phyloP scores from a whole-genome alignment of 2,113 vertebrate species.

The Engystomops pustulosus region DNA sequence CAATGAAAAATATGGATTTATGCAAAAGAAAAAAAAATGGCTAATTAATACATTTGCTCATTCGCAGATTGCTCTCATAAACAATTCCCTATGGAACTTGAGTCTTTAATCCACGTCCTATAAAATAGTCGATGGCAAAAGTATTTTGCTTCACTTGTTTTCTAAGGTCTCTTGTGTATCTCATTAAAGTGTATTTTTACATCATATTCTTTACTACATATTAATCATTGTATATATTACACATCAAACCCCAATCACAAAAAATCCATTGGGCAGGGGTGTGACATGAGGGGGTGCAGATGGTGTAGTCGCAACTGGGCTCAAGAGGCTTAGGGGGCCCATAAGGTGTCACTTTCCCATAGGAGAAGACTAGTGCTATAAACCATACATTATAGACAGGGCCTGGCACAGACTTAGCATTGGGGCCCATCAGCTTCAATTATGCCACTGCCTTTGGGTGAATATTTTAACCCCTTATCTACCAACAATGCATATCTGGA shows the following conservation, averaged over 20 bases:
- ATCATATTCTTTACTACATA: not conserved
- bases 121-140: conserved; percentile 6
- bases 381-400: no score
- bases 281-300: no score
- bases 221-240: not conserved
- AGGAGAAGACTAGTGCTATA: no score
- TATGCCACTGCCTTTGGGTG: no score
- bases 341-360: no score
- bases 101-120: not conserved
- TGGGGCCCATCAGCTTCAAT: no score
- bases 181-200: not conserved
- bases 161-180: conserved; percentile 12
- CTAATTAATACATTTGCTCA: conserved; percentile 45
- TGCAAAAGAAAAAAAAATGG: conserved; percentile 23
- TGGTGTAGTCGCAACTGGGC: no score
- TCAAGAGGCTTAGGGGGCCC: no score
- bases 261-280: no score
- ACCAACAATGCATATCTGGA: no score
- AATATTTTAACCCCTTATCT: no score
- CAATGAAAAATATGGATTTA: conserved; percentile 50
- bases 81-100: conserved; percentile 24
- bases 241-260: not conserved
- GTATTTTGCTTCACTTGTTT: conserved; percentile 36
- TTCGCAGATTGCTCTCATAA: conserved; percentile 40
- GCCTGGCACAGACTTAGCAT: no score